phyloP scores from a whole-genome alignment of 2,888 invertebrate species.

The Cephonodes hylas region DNA sequence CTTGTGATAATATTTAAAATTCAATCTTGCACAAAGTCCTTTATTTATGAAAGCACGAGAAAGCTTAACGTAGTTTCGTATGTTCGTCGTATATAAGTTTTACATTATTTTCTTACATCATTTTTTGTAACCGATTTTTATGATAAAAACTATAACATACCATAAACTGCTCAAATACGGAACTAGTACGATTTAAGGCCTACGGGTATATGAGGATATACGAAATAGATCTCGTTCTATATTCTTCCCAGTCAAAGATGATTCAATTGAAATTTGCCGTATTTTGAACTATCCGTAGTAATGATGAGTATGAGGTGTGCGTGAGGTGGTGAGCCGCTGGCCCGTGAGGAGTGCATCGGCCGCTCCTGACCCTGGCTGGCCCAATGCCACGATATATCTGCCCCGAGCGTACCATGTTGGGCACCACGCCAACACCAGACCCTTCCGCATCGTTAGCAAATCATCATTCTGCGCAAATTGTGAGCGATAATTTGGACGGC shows the following conservation, averaged over 20 bases:
- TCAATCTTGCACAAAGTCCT: slow-evolving; percentile 31
- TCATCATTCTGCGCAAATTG: slow-evolving; percentile 54
- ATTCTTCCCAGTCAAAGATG: too few species aligned
- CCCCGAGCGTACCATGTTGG: slow-evolving; percentile 42
- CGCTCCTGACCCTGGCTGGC: slow-evolving; percentile 81
- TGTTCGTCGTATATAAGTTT: not conserved
- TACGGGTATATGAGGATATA: too few species aligned
- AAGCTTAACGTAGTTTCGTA: not conserved
- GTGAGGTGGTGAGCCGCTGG: not conserved
- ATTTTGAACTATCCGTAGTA: not conserved
- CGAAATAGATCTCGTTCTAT: too few species aligned
- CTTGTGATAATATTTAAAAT: slow-evolving; percentile 47
- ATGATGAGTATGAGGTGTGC: not conserved
- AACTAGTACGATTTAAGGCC: too few species aligned
- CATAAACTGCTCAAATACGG: too few species aligned
- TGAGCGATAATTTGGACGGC: slow-evolving; percentile 31
- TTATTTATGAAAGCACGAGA: slow-evolving; percentile 6
- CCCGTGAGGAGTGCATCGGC: slow-evolving; percentile 63
- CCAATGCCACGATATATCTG: slow-evolving; percentile 72
- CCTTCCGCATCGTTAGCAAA: slow-evolving; percentile 74
- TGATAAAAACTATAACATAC: too few species aligned
- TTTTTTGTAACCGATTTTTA: too few species aligned
- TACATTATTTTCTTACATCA: not conserved
- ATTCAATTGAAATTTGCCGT: not conserved
- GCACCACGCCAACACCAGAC: slow-evolving; percentile 64